Percentiles rank a stretch among this genome's conserved stretches.
phyloP scores from a whole-genome alignment of 2,113 vertebrate species.

The Silurus glanis region DNA sequence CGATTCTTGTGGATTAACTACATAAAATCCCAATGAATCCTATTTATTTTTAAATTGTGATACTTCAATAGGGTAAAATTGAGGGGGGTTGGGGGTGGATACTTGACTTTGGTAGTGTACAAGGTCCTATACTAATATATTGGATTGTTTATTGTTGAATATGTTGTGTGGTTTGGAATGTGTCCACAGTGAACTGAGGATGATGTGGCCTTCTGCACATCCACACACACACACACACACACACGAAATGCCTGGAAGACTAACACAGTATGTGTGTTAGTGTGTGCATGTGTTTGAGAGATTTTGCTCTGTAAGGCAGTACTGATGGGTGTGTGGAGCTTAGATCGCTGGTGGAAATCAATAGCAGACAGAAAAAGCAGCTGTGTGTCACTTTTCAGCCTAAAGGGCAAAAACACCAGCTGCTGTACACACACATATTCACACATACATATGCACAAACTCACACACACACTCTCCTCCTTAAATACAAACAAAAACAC shows the following conservation, averaged over 20 bases:
- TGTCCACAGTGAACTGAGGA: background rate
- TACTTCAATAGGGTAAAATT: too few species aligned
- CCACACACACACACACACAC: background rate
- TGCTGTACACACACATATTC: background rate
- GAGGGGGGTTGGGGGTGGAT: too few species aligned
- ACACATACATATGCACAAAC: background rate
- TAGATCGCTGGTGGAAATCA: background rate
- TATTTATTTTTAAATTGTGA: too few species aligned
- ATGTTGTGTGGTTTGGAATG: background rate
- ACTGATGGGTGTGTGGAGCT: background rate
- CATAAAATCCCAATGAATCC: too few species aligned
- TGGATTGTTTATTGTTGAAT: too few species aligned
- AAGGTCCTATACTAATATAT: too few species aligned
- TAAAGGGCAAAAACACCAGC: conserved; percentile 18
- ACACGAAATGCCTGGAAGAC: background rate
- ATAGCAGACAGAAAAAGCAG: conserved; percentile 1
- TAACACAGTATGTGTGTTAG: background rate
- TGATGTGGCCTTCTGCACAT: background rate
- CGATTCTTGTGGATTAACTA: too few species aligned
- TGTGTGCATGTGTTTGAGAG: background rate
- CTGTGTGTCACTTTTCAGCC: conserved; percentile 12
- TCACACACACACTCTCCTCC: background rate
- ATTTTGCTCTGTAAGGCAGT: background rate
- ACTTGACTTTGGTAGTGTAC: too few species aligned
- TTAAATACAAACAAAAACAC: background rate